Evolutionary conservation across 2,888 invertebrate genomes (phyloP), one percentile per base, ranked within the genome.

Genomic region (Campoplex capitator): DNA sequence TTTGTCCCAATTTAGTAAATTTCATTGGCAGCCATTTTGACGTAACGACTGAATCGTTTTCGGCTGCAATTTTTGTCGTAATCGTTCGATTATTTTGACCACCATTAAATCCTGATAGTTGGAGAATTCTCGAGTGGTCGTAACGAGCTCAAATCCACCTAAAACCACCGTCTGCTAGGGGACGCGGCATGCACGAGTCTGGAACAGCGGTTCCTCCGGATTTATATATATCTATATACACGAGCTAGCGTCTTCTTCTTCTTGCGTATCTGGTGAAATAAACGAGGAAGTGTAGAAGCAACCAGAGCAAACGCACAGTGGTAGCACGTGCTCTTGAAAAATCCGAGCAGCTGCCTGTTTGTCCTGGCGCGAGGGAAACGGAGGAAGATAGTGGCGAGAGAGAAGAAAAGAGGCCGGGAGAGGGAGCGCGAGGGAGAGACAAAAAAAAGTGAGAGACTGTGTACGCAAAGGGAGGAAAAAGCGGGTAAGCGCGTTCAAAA

Each of bases 341-440:
- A 80, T 80, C 71, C 35, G 80, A 73, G 80, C 80, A 80, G 80
- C 80, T 80, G 80, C 80, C 62, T 62, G 62, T 80, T 80, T 80
- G 80, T 58, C 80, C 71, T 80, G 80, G 71, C 71, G 16, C 78
- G 78, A 54, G 70, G 70, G 56, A 79, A 79, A 56, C 68, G 38
- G 28, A 28, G 42, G 3, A 13, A 79, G 78, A 78, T 67, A 35
- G 77, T 35, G 13, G 23, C 9, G 62, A 75, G 75, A 62, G 74
- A 42, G 16, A 42, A 42, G 42, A 0, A 28, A 32, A 45, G 18
- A 58, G 62, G 9, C 4, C 4, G 48, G 4, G 48, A 71, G 9
- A 70, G 70, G 23, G 45, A 70, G 13, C 23, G 23, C 23, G 23
- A 23, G 23, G 23, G 23, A 3, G 23, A 23, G 77, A 48, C 51